Base-by-base conservation (phyloP, 1,140 invertebrate genomes). In the Bicyclus anynana region DNA sequence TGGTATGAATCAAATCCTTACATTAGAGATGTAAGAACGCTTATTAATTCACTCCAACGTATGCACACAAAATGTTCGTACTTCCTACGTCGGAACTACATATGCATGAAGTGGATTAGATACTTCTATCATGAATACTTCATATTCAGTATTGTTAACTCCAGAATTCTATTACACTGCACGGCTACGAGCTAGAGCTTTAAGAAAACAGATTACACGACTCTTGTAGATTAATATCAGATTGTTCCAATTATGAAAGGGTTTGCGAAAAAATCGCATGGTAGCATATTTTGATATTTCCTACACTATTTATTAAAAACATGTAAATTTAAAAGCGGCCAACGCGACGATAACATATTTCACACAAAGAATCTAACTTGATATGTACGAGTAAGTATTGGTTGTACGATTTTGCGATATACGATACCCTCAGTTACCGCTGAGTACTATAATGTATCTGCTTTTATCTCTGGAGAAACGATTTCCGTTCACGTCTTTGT, bases 401-500 rank as follows among this genome's bases (percentile, higher is more conserved):
- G 13, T 40, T 42, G 10, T 9, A 5, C 13, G 14, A 5, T 13
- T 42, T n/a, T 9, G 16, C 18, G 23, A 5, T 13, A 44, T 42
- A n/a, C 23, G 37, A 40, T 16, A 27, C 9, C 14, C 21, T 23
- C 12, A 5, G 26, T 42, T 53, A 17, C 23, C 10, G 29, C 21
- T 12, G 37, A 53, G 16, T 23, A 53, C 10, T 29, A 53, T 16
- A 20, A 53, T 59, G 27, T 51, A 59, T 53, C 42, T 59, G 33
- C 29, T 48, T 23, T 51, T 35, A 52, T 53, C 50, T 47, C 20
- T 2, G 10, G 21, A 44, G 48, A 52, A 56, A 35, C 48, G 17
- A 55, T 55, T 61, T 61, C 53, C 52, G 47, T 14, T 60, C 12
- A 18, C 46, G 33, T 20, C 44, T 53, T 53, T 60, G 48, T 49